A percentile compares a stretch with the other conserved stretches of the same genome.
Conservation (phyloP, 2,888 invertebrate genomes). For the Dermolepida albohirtum region DNA sequence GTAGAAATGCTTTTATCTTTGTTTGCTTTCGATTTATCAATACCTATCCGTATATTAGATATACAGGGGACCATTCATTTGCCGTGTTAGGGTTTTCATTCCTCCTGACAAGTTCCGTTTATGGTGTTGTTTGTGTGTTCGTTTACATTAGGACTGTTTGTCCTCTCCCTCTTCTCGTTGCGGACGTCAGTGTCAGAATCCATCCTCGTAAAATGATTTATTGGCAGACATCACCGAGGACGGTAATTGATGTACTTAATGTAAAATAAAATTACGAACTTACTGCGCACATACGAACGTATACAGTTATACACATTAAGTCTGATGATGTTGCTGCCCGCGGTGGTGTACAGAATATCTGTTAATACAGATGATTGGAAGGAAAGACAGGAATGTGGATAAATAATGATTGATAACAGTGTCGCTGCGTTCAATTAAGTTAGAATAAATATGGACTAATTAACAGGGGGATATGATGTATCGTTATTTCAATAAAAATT, state of each 20-base stretch:
- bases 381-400: slow-evolving; percentile 1
- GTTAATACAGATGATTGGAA: background rate
- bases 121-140: slow-evolving; percentile 29
- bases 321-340: no score
- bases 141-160: slow-evolving; percentile 29
- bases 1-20: slow-evolving; percentile 27
- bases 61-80: background rate
- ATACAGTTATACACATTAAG: no score
- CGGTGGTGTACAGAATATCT: no score
- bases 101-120: slow-evolving; percentile 8
- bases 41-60: background rate
- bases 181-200: no score
- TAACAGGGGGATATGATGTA: slow-evolving; percentile 14
- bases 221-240: background rate
- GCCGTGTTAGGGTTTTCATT: background rate
- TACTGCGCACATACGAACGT: background rate
- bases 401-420: slow-evolving; percentile 16
- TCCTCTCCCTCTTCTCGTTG: background rate
- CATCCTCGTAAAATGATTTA: slow-evolving; percentile 4
- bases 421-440: background rate
- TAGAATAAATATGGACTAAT: slow-evolving; percentile 8
- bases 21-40: slow-evolving; percentile 33
- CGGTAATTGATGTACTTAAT: slow-evolving; percentile 11
- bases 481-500: slow-evolving; percentile 4
- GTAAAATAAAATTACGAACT: slow-evolving; percentile 2